Evolutionary conservation across 2,113 vertebrate species (phyloP).

Genomic region (Pseudorhombus dupliciocellatus): DNA sequence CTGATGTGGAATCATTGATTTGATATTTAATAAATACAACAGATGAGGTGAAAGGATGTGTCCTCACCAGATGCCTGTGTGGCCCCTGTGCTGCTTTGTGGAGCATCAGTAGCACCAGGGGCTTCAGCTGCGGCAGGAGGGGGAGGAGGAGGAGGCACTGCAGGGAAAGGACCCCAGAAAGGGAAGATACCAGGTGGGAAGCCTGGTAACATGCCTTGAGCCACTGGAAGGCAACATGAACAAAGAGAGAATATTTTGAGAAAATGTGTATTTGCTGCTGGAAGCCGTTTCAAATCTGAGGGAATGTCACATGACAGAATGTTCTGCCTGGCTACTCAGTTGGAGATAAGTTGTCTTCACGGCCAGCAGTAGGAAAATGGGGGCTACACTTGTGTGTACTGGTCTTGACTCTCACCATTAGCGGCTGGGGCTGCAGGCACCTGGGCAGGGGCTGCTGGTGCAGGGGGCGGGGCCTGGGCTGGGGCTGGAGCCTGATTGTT

Average conservation of each 20-base stretch:
- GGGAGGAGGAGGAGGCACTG: conserved; percentile 78
- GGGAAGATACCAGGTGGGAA: conserved; percentile 94
- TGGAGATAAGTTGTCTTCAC: neutral
- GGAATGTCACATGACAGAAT: neutral
- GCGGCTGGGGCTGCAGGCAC: conserved; percentile 81
- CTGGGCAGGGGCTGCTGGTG: conserved; percentile 71
- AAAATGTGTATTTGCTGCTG: neutral
- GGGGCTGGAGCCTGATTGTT: conserved; percentile 83
- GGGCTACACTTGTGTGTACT: neutral
- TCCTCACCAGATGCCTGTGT: conserved; percentile 73
- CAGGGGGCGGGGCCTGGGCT: conserved; percentile 78
- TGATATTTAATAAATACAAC: neutral
- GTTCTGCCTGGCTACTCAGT: neutral
- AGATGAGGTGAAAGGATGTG: neutral
- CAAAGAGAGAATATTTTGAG: neutral
- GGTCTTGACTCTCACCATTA: conserved; percentile 81
- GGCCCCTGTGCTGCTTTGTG: conserved; percentile 67
- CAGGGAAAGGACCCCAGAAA: conserved; percentile 93
- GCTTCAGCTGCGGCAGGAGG: conserved; percentile 63
- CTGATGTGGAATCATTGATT: neutral
- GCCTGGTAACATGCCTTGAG: conserved; percentile 89
- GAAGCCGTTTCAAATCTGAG: neutral
- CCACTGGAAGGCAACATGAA: conserved; percentile 74
- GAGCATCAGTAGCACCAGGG: conserved; percentile 56
- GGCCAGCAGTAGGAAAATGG: neutral